These are phyloP conservation scores for Enteromius viviparus DNA, from an alignment of 2,797 vertebrate species.

Conservation along the genomic window DNA sequence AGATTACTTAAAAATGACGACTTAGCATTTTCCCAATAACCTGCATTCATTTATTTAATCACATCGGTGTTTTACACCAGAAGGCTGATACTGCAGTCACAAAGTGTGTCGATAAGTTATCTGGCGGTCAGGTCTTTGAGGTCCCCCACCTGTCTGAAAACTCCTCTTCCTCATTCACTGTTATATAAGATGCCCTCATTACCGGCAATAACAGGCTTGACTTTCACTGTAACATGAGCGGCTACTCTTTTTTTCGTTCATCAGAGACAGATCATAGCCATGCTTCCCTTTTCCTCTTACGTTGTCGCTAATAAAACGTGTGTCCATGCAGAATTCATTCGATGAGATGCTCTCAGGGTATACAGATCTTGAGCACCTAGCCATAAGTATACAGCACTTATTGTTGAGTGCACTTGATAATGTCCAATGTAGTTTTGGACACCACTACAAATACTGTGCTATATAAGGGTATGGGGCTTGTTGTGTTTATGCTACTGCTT, in stretches of 20 bases:
- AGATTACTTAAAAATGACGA: not conserved
- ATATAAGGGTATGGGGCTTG: not conserved
- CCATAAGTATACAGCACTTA: not conserved
- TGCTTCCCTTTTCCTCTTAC: constrained; percentile 15
- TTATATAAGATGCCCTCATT: constrained; percentile 64
- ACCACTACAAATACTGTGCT: no score
- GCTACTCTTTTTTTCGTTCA: constrained; percentile 50
- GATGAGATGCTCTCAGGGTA: not conserved
- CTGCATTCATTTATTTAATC: not conserved
- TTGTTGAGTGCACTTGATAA: not conserved
- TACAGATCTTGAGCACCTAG: not conserved
- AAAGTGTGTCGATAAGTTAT: constrained; percentile 29
- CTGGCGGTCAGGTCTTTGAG: constrained; percentile 33
- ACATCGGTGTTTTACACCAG: not conserved
- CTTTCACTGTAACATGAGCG: constrained; percentile 73
- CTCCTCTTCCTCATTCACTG: constrained; percentile 39
- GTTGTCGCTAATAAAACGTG: not conserved
- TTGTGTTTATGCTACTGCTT: no score
- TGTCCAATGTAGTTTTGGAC: not conserved
- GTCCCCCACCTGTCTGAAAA: constrained; percentile 60
- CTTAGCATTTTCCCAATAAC: not conserved
- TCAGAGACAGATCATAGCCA: constrained; percentile 42
- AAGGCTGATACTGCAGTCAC: not conserved
- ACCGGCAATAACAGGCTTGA: constrained; percentile 65
- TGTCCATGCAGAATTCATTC: not conserved